A percentile compares a stretch with the other conserved stretches of the same genome.
These are phyloP conservation scores for Chloroceryle amazona DNA, from an alignment of 2,797 vertebrate genomes.

Conservation along the genomic window DNA sequence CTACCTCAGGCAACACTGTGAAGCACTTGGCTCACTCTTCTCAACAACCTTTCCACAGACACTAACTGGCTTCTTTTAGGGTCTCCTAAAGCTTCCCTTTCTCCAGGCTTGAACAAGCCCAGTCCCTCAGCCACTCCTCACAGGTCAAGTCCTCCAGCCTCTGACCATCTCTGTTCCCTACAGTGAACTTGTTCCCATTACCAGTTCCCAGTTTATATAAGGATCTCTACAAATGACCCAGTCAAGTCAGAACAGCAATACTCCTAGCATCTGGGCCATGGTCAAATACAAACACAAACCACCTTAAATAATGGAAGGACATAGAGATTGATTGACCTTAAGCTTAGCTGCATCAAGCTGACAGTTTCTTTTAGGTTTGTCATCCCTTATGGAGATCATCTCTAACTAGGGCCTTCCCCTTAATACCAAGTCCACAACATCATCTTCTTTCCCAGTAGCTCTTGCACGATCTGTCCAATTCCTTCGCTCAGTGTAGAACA, in stretches of 20 bases:
- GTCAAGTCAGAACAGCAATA: neutral
- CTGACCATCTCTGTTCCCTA: neutral
- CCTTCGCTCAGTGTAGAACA: neutral
- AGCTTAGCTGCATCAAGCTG: neutral
- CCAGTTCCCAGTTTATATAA: neutral
- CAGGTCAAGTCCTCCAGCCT: neutral
- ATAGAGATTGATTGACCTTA: neutral
- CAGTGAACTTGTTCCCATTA: neutral
- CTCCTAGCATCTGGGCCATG: neutral
- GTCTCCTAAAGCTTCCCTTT: neutral
- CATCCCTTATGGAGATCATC: neutral
- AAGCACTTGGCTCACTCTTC: neutral
- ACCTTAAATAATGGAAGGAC: neutral
- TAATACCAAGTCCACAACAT: neutral
- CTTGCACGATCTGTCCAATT: neutral
- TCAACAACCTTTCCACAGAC: neutral
- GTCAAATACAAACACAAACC: neutral
- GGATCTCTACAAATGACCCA: neutral
- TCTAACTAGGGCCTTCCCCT: neutral
- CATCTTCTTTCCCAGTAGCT: neutral
- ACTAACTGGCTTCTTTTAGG: neutral
- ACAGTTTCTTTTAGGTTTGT: neutral
- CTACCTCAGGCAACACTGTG: fast-evolving
- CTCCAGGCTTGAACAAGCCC: neutral
- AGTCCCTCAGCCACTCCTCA: neutral